Conservation (phyloP, 2,888 invertebrate genomes). For the Eumacrocentrus americanus region DNA sequence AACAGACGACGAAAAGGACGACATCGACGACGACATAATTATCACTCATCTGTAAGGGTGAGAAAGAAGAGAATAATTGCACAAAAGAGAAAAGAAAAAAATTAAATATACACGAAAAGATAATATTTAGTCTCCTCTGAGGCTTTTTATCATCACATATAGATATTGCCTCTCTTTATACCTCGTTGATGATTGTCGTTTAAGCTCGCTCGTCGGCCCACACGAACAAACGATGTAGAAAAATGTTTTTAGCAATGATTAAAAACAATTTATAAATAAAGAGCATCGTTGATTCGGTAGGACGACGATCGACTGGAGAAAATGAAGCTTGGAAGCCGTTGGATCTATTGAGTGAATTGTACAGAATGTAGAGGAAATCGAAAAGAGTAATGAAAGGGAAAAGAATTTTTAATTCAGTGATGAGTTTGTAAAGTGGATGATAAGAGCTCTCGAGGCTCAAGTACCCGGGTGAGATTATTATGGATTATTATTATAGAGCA, state of each 20-base stretch:
- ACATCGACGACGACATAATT: conserved; percentile 86
- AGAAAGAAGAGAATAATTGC: background rate
- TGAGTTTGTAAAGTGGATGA: background rate
- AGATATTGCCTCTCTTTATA: no score
- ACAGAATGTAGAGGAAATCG: background rate
- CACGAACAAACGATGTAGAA: background rate
- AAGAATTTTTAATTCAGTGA: background rate
- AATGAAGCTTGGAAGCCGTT: conserved; percentile 20
- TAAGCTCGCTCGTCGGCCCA: conserved; percentile 21
- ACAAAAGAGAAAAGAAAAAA: background rate
- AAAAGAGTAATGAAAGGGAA: background rate
- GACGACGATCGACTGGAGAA: conserved; percentile 23
- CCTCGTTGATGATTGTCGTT: conserved; percentile 6
- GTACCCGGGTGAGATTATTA: conserved; percentile 20
- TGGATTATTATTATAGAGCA: conserved; percentile 9
- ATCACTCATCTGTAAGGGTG: conserved; percentile 76
- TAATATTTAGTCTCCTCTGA: conserved; percentile 1
- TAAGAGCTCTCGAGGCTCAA: background rate
- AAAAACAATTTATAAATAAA: background rate
- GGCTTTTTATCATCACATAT: no score
- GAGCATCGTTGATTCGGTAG: conserved; percentile 2
- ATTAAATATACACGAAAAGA: background rate
- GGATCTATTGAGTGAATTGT: background rate
- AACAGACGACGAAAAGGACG: conserved; percentile 85
- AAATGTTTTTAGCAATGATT: background rate